Conservation (phyloP, 2,888 invertebrate genomes). For the Psylliodes chrysocephalus region DNA sequence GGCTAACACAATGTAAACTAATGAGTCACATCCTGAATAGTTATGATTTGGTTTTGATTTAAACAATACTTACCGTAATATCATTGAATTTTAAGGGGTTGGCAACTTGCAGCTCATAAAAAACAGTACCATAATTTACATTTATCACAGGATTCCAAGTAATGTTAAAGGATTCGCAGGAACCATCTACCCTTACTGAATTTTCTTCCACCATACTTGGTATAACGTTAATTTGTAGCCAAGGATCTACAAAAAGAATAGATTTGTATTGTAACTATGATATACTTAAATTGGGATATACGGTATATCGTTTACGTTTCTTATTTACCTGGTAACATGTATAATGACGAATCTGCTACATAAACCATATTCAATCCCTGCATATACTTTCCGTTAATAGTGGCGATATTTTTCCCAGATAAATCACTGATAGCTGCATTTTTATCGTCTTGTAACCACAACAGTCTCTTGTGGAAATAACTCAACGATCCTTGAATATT, state of each 20-base stretch:
- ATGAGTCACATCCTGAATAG: too few relatives aligned
- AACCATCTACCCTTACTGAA: constrained; percentile 77
- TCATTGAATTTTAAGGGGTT: constrained; percentile 69
- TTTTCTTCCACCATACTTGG: constrained; percentile 76
- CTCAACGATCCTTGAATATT: constrained; percentile 78
- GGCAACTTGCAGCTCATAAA: constrained; percentile 82
- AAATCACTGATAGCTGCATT: constrained; percentile 82
- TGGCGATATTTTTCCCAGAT: constrained; percentile 77
- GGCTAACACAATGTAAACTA: too few relatives aligned
- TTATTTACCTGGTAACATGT: constrained; percentile 48
- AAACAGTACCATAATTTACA: constrained; percentile 83
- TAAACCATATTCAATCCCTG: constrained; percentile 76
- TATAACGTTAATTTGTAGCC: constrained; percentile 71
- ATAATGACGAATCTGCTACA: constrained; percentile 75
- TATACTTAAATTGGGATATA: too few relatives aligned
- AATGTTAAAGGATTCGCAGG: constrained; percentile 84
- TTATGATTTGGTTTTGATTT: too few relatives aligned
- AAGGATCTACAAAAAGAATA: constrained; percentile 34
- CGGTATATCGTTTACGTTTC: too few relatives aligned
- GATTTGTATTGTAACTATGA: too few relatives aligned
- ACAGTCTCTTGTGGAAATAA: constrained; percentile 82
- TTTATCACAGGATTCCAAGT: constrained; percentile 81
- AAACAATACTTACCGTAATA: background rate
- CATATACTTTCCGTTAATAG: constrained; percentile 72
- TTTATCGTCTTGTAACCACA: constrained; percentile 83